A percentile compares a stretch with the other conserved stretches of the same genome.
phyloP scores from a whole-genome alignment of 2,113 vertebrate genomes.

The Microtus richardsoni region DNA sequence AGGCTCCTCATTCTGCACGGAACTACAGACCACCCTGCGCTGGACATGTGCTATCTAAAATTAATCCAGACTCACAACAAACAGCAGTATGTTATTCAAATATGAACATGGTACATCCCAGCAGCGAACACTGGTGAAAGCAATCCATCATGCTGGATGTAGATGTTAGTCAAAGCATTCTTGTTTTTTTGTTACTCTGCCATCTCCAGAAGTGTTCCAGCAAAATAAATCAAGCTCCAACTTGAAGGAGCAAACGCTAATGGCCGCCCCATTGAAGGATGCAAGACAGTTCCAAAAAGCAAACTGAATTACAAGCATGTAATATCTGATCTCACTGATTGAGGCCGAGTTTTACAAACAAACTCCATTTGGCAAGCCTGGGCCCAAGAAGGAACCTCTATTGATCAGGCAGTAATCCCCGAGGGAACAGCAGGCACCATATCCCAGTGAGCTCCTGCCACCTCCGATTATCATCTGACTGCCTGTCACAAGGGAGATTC shows the following conservation, averaged over 20 bases:
- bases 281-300: not conserved
- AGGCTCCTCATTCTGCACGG: not conserved
- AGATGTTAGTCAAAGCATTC: not conserved
- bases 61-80: not conserved
- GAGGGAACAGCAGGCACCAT: not conserved
- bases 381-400: not conserved
- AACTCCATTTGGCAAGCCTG: conserved; percentile 7
- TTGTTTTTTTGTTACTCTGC: not conserved
- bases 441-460: rapidly evolving
- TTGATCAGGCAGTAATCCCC: not conserved
- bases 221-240: conserved; percentile 6
- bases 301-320: conserved; percentile 26
- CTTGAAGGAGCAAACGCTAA: conserved; percentile 2
- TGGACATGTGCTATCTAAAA: not conserved
- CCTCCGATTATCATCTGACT: not conserved
- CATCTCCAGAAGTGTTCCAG: conserved; percentile 31
- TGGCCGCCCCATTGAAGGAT: not conserved
- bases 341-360: conserved; percentile 26
- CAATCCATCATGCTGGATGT: not conserved
- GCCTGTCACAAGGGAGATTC: not conserved
- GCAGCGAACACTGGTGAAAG: not conserved
- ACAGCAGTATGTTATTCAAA: not conserved
- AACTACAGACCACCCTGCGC: not conserved
- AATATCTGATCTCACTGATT: conserved; percentile 34
- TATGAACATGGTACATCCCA: not conserved